phyloP scores from a whole-genome alignment of 2,113 vertebrate species.

The Mesitornis unicolor region DNA sequence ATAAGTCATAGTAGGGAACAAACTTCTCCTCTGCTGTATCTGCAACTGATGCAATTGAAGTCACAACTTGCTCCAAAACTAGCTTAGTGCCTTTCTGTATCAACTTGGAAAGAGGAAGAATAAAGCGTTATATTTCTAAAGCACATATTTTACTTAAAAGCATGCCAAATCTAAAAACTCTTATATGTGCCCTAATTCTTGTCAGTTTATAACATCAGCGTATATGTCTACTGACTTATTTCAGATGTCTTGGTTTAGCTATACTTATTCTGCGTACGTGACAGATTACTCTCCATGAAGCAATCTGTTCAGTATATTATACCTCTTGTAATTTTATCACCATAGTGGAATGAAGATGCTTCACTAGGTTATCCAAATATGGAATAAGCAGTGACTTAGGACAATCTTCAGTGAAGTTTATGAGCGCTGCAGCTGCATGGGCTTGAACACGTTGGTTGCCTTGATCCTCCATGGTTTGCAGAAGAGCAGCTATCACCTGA shows the following conservation, averaged over 20 bases:
- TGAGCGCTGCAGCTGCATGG: constrained; percentile 94
- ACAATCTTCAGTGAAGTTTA: constrained; percentile 98
- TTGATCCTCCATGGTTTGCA: constrained; percentile 98
- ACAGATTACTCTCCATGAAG: background rate
- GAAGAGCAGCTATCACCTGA: constrained; percentile 91
- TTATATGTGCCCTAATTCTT: background rate
- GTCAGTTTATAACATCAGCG: background rate
- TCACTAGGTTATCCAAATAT: constrained; percentile 91
- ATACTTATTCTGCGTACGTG: fast-evolving
- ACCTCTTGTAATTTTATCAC: constrained; percentile 96
- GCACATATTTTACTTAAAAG: background rate
- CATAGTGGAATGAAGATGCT: constrained; percentile 96
- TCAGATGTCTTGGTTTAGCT: background rate
- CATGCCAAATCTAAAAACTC: background rate
- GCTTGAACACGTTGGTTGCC: constrained; percentile 95
- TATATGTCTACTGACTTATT: background rate
- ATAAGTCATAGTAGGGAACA: constrained; percentile 96
- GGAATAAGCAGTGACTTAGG: constrained; percentile 92
- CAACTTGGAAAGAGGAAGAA: constrained; percentile 74
- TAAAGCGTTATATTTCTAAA: background rate
- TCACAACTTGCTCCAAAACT: constrained; percentile 98
- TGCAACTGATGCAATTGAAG: constrained; percentile 96
- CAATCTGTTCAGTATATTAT: background rate
- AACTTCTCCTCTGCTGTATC: constrained; percentile 98
- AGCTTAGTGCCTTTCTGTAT: constrained; percentile 98